Evolutionary conservation across 2,888 invertebrate species (phyloP), one percentile per base, ranked within the genome.

Genomic region (Vannuccia rotundouncinata): DNA sequence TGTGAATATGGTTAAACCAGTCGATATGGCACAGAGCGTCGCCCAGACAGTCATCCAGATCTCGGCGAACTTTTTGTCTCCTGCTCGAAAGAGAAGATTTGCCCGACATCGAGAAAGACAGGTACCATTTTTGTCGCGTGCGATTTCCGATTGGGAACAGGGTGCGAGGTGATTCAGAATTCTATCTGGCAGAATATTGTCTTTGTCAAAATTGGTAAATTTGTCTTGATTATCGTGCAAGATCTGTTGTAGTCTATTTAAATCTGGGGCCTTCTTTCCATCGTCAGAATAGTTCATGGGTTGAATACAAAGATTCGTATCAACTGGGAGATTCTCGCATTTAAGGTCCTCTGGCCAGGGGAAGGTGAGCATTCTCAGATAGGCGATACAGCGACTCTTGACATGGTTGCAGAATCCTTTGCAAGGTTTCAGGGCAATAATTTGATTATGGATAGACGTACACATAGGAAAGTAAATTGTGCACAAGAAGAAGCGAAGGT

Each of bases 381-480:
- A 91, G 0, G 92, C 91, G 83, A 87, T 87, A 80, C 88, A 88
- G 80, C 85, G 85, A 45, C 84, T 82, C 82, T 81, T 80, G 17
- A 80, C 84, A 84, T 83, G 83, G 10, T 22, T 29, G 27, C 81
- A 81, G 10, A 81, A 74, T 25, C 27, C 29, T 45, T 77, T 80
- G 30, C 80, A 80, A 0, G 81, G 79, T 31, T 75, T 75, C 1
- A 81, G 22, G n/a, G 30, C 29, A 1, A 25, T 25, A 1, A 74
- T 29, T 1, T 74, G 25, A 31, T 60, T 73, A 0, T n/a, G 1
- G 22, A 60, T 28, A 5, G 28, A 29, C 0, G 81, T 66, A 89
- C 95, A 95, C 87, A 95, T 92, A 59, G 95, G 95, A 10, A 93
- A 93, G 88, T 93, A 93, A 79, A 95, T 92, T 22, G 94, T 93